Evolutionary conservation across 1,140 invertebrate species (phyloP).

Genomic region (Drosophila athabasca): DNA sequence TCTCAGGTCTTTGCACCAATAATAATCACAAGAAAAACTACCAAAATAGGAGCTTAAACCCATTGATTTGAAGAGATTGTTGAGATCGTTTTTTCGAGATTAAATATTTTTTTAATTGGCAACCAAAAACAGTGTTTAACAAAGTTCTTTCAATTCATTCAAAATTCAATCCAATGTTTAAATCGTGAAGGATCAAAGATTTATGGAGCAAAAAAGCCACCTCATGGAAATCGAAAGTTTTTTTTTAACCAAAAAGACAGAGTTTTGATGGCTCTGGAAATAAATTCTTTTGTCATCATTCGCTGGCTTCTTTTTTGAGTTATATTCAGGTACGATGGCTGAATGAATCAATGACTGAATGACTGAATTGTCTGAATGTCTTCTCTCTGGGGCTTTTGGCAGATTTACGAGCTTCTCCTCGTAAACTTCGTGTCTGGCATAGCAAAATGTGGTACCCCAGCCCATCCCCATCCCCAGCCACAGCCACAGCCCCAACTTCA

Average conservation of each 20-base stretch:
- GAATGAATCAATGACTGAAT: too few relatives aligned
- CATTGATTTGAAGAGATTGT: background rate
- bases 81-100: background rate
- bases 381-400: background rate
- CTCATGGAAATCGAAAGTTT: conserved; percentile 48
- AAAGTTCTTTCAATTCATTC: background rate
- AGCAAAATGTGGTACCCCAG: too few relatives aligned
- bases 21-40: background rate
- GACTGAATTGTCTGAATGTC: too few relatives aligned
- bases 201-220: background rate
- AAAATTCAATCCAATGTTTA: too few relatives aligned
- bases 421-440: too few relatives aligned
- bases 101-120: background rate
- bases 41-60: background rate
- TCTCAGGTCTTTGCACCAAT: background rate
- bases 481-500: too few relatives aligned
- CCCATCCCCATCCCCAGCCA: too few relatives aligned
- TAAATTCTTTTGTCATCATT: conserved; percentile 35
- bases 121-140: background rate
- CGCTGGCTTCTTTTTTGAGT: background rate
- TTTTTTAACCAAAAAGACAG: too few relatives aligned
- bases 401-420: conserved; percentile 29
- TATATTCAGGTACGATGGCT: conserved; percentile 1
- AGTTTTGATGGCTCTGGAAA: background rate
- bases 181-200: background rate